Evolutionary conservation across 2,113 vertebrate genomes (phyloP).

Genomic region (Ochotona princeps): DNA sequence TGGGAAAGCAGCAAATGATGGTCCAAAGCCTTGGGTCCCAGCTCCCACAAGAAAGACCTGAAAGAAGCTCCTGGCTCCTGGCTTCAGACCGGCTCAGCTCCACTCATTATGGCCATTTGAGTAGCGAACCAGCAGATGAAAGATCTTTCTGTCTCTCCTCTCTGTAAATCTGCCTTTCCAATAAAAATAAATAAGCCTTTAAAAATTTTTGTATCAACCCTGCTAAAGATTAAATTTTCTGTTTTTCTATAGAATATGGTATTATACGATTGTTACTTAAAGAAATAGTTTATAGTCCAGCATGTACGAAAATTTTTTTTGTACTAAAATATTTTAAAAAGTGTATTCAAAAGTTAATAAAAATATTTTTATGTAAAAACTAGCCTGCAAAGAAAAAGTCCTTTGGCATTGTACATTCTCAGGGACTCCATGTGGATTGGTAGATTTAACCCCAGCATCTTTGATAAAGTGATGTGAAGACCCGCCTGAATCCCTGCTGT

Average conservation of each 20-base stretch:
- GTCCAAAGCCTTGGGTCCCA: too few relatives aligned
- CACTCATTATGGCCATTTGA: too few relatives aligned
- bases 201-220: background rate
- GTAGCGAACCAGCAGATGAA: too few relatives aligned
- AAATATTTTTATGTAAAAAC: background rate
- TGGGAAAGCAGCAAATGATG: too few relatives aligned
- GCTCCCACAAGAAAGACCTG: too few relatives aligned
- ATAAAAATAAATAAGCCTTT: too few relatives aligned
- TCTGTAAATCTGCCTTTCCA: too few relatives aligned
- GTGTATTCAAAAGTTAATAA: background rate
- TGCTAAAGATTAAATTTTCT: background rate
- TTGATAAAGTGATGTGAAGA: background rate
- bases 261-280: background rate
- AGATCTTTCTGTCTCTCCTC: too few relatives aligned
- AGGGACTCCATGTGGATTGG: background rate
- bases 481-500: background rate
- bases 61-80: too few relatives aligned
- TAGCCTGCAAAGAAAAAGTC: background rate
- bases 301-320: too few relatives aligned
- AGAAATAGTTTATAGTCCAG: background rate
- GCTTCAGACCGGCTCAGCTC: too few relatives aligned
- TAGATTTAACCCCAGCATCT: background rate
- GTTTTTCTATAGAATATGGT: constrained; percentile 6
- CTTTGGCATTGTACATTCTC: background rate
- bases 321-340: background rate